Evolutionary conservation across 2,797 vertebrate genomes (phyloP), one percentile per base, ranked within the genome.

Genomic region (Alauda arvensis): DNA sequence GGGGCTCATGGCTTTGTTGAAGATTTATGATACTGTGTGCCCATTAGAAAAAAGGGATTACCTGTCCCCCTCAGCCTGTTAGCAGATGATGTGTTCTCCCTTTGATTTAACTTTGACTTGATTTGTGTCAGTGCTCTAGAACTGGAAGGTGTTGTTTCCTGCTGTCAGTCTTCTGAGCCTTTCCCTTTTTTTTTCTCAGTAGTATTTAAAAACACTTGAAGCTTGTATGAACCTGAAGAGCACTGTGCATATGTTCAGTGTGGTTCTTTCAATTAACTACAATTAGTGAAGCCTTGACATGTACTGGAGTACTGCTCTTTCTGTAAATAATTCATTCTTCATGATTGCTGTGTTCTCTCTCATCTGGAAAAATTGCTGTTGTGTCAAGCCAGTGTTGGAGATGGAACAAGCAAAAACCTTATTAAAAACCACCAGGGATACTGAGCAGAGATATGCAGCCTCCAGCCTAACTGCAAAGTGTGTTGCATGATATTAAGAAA

Each of bases 301-400:
- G 75, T 93, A 55, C 39, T 17, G 40, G 57, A 80, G 51, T 55
- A 28, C 87, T 40, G 56, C 61, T 78, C 18, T 68, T 52, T 70
- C n/a, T 71, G 71, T 90, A 93, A 94, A 88, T 91, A 89, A 90
- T 87, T 83, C 17, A 17, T 93, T 91, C 88, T 90, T 90, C 69
- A 70, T 68, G 68, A 87, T 83, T 59, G 40, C 60, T 83, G 62
- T 39, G 5, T 93, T 91, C 45, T 74, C 29, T 80, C 81, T 94
- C 89, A 76, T 91, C 81, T 93, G 89, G 93, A 89, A 90, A 72
- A 90, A 49, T 46, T 76, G 65, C 8, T 65, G 34, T 81, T 77
- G 65, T 91, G 89, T 72, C 94, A 89, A 68, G 89, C 43, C 83
- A 60, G 34, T 34, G 39, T 37, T 85, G 76, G 87, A 95, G 91